A percentile compares a stretch with the other conserved stretches of the same genome.
Evolutionary conservation across 2,888 invertebrate genomes (phyloP).

Genomic region (Drosophila sordidapex): DNA sequence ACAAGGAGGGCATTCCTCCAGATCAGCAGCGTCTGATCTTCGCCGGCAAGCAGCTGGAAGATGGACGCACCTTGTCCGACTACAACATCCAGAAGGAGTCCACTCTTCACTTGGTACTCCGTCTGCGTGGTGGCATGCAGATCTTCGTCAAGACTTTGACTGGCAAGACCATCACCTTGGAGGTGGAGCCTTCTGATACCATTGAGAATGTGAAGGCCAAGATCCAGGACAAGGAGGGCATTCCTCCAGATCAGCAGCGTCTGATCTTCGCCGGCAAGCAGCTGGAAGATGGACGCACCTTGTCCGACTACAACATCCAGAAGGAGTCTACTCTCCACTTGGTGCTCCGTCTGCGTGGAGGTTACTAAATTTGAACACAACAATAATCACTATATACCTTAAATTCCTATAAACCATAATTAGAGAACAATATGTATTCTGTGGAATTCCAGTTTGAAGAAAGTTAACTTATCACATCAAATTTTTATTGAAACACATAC

Average conservation of each 20-base stretch:
- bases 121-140: conserved; percentile 50
- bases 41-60: conserved; percentile 43
- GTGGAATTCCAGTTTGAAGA: conserved; percentile 24
- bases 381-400: not conserved
- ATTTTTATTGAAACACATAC: conserved; percentile 69
- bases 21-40: conserved; percentile 53
- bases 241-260: conserved; percentile 45
- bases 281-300: conserved; percentile 32
- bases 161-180: conserved; percentile 53
- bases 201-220: conserved; percentile 54
- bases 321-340: conserved; percentile 39
- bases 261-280: conserved; percentile 39
- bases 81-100: conserved; percentile 49
- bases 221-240: conserved; percentile 54
- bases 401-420: conserved; percentile 7
- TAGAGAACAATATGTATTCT: conserved; percentile 24
- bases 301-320: conserved; percentile 38
- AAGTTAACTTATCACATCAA: conserved; percentile 51
- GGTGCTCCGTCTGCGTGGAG: conserved; percentile 41
- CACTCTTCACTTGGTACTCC: conserved; percentile 34
- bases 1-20: conserved; percentile 50
- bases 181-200: conserved; percentile 47
- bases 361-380: conserved; percentile 26
- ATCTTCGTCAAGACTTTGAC: conserved; percentile 53
- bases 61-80: conserved; percentile 38